Conservation (phyloP, 2,113 vertebrate species). For the Spilogale gracilis region DNA sequence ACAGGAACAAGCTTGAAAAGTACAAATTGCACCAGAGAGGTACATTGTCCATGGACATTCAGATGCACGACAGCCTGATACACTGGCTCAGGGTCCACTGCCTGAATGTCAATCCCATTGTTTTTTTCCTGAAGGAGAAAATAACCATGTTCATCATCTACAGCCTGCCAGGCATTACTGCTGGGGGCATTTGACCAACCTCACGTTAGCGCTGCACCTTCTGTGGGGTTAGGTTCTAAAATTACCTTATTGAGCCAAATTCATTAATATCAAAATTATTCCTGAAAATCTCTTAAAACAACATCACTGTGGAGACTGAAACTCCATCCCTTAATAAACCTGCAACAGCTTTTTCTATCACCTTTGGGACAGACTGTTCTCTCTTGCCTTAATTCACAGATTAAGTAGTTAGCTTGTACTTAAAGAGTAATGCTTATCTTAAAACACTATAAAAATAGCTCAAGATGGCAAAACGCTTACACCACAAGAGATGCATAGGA, state of each 20-base stretch:
- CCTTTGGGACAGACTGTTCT: background rate
- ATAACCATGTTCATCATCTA: background rate
- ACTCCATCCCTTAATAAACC: background rate
- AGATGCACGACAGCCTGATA: background rate
- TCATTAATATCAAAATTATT: slow-evolving; percentile 45
- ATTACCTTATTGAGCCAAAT: background rate
- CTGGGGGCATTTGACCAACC: background rate
- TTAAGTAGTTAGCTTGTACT: background rate
- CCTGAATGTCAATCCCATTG: background rate
- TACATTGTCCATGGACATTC: background rate
- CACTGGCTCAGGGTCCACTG: background rate
- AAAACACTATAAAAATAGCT: slow-evolving; percentile 17
- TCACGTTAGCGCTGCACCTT: background rate
- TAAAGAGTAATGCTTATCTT: slow-evolving; percentile 31
- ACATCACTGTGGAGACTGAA: background rate
- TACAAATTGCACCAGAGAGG: background rate
- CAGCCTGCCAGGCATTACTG: background rate
- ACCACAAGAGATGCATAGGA: background rate
- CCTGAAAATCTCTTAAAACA: background rate
- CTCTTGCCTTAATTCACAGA: slow-evolving; percentile 37
- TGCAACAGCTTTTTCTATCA: background rate
- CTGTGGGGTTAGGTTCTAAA: background rate
- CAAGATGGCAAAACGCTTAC: background rate
- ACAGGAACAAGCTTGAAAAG: slow-evolving; percentile 26
- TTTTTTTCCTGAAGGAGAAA: background rate